Evolutionary conservation across 2,888 invertebrate genomes (phyloP).

Genomic region (Drosophila ochracea): DNA sequence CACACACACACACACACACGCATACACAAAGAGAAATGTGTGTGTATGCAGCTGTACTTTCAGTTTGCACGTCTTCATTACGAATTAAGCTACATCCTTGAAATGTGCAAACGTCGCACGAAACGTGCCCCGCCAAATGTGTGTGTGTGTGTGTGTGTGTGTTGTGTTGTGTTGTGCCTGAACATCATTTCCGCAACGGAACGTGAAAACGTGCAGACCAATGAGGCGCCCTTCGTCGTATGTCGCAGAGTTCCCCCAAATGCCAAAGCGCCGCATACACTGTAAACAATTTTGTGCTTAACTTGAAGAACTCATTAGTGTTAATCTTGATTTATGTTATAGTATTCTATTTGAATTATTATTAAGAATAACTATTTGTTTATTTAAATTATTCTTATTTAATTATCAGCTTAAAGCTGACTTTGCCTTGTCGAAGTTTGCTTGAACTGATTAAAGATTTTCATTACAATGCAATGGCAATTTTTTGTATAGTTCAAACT

Average conservation of each 20-base stretch:
- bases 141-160: slow-evolving; percentile 45
- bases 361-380: background rate
- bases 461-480: background rate
- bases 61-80: slow-evolving; percentile 75
- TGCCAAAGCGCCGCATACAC: slow-evolving; percentile 8
- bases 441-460: background rate
- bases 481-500: background rate
- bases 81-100: slow-evolving; percentile 78
- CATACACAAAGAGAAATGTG: background rate
- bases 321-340: too few relatives aligned
- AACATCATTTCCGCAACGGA: slow-evolving; percentile 72
- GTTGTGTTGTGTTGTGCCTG: slow-evolving; percentile 27
- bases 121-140: slow-evolving; percentile 58
- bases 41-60: slow-evolving; percentile 44
- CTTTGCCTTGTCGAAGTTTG: background rate
- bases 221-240: slow-evolving; percentile 33
- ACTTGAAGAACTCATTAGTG: background rate
- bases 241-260: slow-evolving; percentile 41
- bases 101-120: slow-evolving; percentile 76
- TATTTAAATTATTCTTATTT: background rate
- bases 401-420: background rate
- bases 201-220: slow-evolving; percentile 57
- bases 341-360: background rate
- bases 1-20: slow-evolving; percentile 11
- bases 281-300: slow-evolving; percentile 1